Evolutionary conservation across 2,113 vertebrate species (phyloP), one percentile per base, ranked within the genome.

Genomic region (Bujurquina vittata): DNA sequence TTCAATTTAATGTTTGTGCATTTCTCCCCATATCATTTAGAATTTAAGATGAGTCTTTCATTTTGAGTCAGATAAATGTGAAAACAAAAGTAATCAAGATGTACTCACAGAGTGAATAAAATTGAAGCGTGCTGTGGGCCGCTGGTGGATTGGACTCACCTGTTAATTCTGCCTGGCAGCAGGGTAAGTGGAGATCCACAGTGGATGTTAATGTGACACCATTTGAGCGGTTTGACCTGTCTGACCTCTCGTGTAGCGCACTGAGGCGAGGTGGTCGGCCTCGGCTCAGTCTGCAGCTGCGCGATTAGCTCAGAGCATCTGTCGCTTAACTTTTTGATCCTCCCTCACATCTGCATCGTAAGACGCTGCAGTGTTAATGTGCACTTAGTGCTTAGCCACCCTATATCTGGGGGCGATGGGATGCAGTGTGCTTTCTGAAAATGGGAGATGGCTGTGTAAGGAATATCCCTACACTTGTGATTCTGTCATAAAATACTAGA

Each of bases 261-360:
- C 81, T 75, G 10, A 77, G 29, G 75, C 43, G 43, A 67, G 63
- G 55, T 77, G 22, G 83, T 79, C 58, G 79, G 89, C 87, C 90
- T 73, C 18, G 37, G 79, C 87, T 90, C 84, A 52, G 84, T 84
- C 82, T 87, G 88, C 88, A 89, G 87, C 91, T 87, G 82, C 10
- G 10, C 52, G 65, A 89, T 91, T 82, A 81, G 72, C 86, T 85
- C 31, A 11, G 74, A 90, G 92, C 94, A 92, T 94, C 93, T 94
- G 92, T 91, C 65, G 79, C 85, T 60, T 26, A 69, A 79, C 43
- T 78, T 89, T 89, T 84, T 88, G 79, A 90, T 93, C 92, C 89
- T 89, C 88, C 88, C 79, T 92, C 86, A 89, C 90, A 92, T 92
- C 87, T 89, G 76, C 87, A 89, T 89, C 37, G 40, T 80, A 91